Evolutionary conservation across 2,888 invertebrate species (phyloP).

Genomic region (Drosophila borealis): DNA sequence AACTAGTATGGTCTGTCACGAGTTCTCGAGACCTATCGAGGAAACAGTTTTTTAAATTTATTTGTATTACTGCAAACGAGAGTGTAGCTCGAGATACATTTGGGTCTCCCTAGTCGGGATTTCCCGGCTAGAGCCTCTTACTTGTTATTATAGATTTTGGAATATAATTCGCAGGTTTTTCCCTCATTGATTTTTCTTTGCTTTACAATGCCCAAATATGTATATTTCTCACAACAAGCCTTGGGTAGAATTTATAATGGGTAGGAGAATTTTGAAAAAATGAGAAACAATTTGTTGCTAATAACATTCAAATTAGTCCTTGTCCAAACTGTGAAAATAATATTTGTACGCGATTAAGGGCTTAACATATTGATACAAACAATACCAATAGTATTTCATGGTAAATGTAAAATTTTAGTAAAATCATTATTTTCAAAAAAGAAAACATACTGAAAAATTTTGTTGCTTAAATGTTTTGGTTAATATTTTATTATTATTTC

Average conservation of each 20-base stretch:
- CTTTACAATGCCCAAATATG: slow-evolving; percentile 15
- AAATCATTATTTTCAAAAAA: too few relatives aligned
- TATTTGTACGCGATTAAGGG: neutral
- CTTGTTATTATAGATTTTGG: slow-evolving; percentile 35
- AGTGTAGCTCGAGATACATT: too few relatives aligned
- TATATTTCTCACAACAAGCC: slow-evolving; percentile 6
- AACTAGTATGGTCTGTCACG: too few relatives aligned
- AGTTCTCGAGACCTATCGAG: too few relatives aligned
- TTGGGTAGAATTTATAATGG: neutral
- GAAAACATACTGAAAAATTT: neutral
- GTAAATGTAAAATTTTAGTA: too few relatives aligned
- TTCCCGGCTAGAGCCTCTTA: too few relatives aligned
- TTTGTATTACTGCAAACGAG: too few relatives aligned
- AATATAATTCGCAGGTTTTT: slow-evolving; percentile 16
- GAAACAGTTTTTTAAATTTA: too few relatives aligned
- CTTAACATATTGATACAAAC: slow-evolving; percentile 1
- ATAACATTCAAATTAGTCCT: neutral
- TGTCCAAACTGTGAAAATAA: neutral
- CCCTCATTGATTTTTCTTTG: slow-evolving; percentile 28
- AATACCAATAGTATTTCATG: neutral
- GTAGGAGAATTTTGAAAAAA: neutral
- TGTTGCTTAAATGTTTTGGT: too few relatives aligned
- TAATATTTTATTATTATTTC: too few relatives aligned
- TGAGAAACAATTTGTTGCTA: slow-evolving; percentile 11
- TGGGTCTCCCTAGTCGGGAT: too few relatives aligned